These are phyloP conservation scores for Aproaerema taeniolella DNA, from an alignment of 2,888 invertebrate genomes.

Conservation along the genomic window DNA sequence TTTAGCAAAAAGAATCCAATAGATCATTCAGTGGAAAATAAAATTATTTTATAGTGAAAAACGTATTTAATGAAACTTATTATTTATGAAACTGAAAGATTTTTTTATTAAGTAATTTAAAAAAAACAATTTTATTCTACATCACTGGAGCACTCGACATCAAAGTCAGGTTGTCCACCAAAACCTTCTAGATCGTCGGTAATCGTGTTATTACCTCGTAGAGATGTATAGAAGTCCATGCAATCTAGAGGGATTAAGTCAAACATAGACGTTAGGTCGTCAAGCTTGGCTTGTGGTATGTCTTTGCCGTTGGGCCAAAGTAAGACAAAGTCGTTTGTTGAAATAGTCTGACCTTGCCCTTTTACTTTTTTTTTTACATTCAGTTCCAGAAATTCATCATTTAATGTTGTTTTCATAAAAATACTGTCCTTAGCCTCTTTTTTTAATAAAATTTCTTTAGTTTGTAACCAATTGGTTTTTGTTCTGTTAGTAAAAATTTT, in stretches of 20 bases:
- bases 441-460: constrained; percentile 11
- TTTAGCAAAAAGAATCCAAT: no score
- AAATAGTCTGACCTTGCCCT: constrained; percentile 5
- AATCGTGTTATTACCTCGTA: background rate
- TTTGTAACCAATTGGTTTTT: constrained; percentile 5
- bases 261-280: constrained; percentile 11
- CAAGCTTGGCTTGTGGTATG: constrained; percentile 20
- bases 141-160: no score
- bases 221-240: background rate
- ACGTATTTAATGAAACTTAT: no score
- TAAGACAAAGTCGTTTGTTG: constrained; percentile 15
- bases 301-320: constrained; percentile 22
- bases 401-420: constrained; percentile 1
- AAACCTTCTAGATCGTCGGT: background rate
- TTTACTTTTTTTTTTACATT: constrained; percentile 8
- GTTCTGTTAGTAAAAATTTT: constrained; percentile 3
- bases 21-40: no score
- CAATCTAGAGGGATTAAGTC: background rate
- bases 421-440: constrained; percentile 2
- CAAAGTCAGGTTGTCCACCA: background rate
- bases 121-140: no score
- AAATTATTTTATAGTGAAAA: no score
- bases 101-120: no score
- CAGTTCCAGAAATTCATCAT: constrained; percentile 1
- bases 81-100: no score